phyloP scores from a whole-genome alignment of 2,113 vertebrate species.

The Isichthys henryi region DNA sequence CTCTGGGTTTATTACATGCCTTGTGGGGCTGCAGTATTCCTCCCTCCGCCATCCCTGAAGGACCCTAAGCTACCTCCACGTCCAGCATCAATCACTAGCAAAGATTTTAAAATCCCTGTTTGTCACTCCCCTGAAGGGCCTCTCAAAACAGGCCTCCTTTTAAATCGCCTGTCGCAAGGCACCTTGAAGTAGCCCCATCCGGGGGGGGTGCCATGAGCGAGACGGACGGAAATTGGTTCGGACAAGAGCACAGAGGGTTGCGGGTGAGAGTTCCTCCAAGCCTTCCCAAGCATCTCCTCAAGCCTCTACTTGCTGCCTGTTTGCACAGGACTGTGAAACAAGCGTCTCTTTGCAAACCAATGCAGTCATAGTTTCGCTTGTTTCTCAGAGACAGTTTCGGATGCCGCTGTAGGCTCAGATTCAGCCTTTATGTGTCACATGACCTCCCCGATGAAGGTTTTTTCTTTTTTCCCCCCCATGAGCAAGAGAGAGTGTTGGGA shows the following conservation, averaged over 20 bases:
- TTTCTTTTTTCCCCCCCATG: neutral
- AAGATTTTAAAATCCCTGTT: neutral
- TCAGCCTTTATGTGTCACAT: neutral
- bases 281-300: neutral
- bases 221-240: slow-evolving; percentile 13
- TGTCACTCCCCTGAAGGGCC: neutral
- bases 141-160: slow-evolving; percentile 16
- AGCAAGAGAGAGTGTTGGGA: neutral
- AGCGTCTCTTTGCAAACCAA: neutral
- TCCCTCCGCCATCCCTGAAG: neutral
- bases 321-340: neutral
- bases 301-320: neutral
- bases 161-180: slow-evolving; percentile 13
- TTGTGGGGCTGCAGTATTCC: neutral
- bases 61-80: neutral
- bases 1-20: neutral
- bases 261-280: neutral
- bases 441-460: neutral
- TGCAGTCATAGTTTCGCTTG: neutral
- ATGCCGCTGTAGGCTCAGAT: slow-evolving; percentile 18
- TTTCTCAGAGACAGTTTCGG: neutral
- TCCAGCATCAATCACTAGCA: neutral
- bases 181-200: slow-evolving; percentile 13
- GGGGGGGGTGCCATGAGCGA: neutral
- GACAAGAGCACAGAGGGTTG: slow-evolving; percentile 10